A percentile compares a stretch with the other conserved stretches of the same genome.
These are phyloP conservation scores for Dorcus hopei DNA, from an alignment of 2,888 invertebrate genomes.

Conservation along the genomic window DNA sequence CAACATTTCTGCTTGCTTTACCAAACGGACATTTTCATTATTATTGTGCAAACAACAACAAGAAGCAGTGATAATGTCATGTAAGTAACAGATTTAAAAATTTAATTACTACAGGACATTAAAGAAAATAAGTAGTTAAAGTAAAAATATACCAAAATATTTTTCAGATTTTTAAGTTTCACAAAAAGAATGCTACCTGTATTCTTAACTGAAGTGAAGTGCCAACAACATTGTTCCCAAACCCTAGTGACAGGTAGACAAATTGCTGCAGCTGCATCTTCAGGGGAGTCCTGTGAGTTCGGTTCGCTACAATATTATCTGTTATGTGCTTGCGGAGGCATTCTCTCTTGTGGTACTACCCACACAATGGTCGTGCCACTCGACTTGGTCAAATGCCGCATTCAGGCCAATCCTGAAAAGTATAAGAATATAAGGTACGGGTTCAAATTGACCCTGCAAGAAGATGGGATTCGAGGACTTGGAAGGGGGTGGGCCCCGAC, in stretches of 20 bases:
- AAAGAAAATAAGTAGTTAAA: no score
- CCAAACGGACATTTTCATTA: no score
- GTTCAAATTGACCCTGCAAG: slow-evolving; percentile 78
- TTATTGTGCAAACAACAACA: no score
- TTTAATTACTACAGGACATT: no score
- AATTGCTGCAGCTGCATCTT: slow-evolving; percentile 35
- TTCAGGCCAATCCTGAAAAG: slow-evolving; percentile 90
- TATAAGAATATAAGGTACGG: slow-evolving; percentile 86
- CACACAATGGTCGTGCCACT: slow-evolving; percentile 93
- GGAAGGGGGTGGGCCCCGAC: slow-evolving; percentile 98
- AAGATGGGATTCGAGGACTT: slow-evolving; percentile 82
- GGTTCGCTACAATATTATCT: slow-evolving; percentile 87
- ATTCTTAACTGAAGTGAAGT: slow-evolving; percentile 11
- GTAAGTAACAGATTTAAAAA: no score
- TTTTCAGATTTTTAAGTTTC: no score
- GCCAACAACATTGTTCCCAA: slow-evolving; percentile 5
- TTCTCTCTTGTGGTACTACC: slow-evolving; percentile 73
- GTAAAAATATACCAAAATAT: no score
- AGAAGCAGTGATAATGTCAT: no score
- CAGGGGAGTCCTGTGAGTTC: slow-evolving; percentile 67
- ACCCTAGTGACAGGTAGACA: slow-evolving; percentile 33
- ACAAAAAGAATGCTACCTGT: background rate
- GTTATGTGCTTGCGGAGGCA: slow-evolving; percentile 86
- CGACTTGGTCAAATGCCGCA: slow-evolving; percentile 92
- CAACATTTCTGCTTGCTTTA: no score